Evolutionary conservation across 2,888 invertebrate genomes (phyloP), one percentile per base, ranked within the genome.

Genomic region (Caenorhabditis macrosperma): DNA sequence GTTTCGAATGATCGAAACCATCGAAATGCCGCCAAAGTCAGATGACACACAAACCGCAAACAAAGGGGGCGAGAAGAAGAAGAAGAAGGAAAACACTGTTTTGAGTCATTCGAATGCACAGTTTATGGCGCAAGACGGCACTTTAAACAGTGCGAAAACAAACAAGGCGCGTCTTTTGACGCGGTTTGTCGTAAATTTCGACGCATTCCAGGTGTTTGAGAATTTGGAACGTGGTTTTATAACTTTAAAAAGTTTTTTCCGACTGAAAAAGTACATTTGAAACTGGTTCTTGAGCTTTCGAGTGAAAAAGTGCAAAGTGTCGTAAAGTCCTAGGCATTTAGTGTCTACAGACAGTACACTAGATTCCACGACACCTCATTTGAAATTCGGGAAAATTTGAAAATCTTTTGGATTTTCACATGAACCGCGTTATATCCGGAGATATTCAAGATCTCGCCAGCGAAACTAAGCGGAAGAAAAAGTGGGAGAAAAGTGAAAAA

Each of bases 41-140:
- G 48, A 24, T 59, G 68, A 68, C 38, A 52, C 59, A 48, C 35
- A 22, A 59, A 52, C 69, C 54, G 52, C 60, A 61, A 71, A 61
- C 69, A 71, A 71, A 71, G 15, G 35, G 15, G 46, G n/a, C 10
- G 38, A 26, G 28, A 28, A 50, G 66, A 41, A 46, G 55, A 48
- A 48, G n/a, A n/a, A n/a, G n/a, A n/a, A n/a, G n/a, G n/a, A 15
- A 55, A 52, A 20, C 20, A 24, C 24, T 41, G 28, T 52, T 54
- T 71, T 71, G 69, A 71, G 60, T 71, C 69, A 69, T 38, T 63
- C 30, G 33, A 28, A 35, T 54, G 41, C 28, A 22, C n/a, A 52
- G 60, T 54, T 71, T 71, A 61, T 71, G 60, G 24, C 22, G 38
- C 17, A 69, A 60, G 30, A 71, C 44, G n/a, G 44, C 17, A 30